A percentile compares a stretch with the other conserved stretches of the same genome.
phyloP scores from a whole-genome alignment of 2,113 vertebrate species.

The Sapajus apella region DNA sequence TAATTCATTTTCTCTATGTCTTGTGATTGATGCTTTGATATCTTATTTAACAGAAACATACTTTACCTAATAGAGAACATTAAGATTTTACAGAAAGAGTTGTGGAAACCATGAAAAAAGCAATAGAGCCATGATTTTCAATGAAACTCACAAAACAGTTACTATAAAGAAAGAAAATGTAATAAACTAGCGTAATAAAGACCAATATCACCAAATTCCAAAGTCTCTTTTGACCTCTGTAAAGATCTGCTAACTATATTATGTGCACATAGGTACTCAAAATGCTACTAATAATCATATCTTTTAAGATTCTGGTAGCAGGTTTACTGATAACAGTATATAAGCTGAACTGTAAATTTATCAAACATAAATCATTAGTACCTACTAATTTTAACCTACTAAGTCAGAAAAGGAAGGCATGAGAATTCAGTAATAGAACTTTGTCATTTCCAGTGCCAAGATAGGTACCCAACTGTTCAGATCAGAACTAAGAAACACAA shows the following conservation, averaged over 20 bases:
- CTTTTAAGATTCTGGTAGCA: neutral
- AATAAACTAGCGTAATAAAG: neutral
- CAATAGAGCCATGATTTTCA: conserved; percentile 45
- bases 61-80: conserved; percentile 53
- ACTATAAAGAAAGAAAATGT: conserved; percentile 33
- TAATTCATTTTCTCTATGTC: conserved; percentile 62
- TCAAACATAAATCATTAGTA: conserved; percentile 5
- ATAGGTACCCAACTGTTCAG: neutral
- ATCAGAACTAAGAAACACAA: conserved; percentile 25
- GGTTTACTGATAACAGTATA: neutral
- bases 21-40: conserved; percentile 58
- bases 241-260: neutral
- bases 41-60: conserved; percentile 62
- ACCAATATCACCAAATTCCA: neutral
- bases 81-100: conserved; percentile 38
- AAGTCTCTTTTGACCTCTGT: neutral
- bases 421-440: neutral
- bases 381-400: neutral
- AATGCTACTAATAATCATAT: neutral
- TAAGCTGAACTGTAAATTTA: neutral
- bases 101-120: conserved; percentile 42
- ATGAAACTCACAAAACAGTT: conserved; percentile 24
- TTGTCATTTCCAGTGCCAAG: neutral
- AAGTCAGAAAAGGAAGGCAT: neutral
- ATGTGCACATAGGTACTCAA: neutral